Evolutionary conservation across 2,888 invertebrate genomes (phyloP).

Genomic region (Parnassius smintheus): DNA sequence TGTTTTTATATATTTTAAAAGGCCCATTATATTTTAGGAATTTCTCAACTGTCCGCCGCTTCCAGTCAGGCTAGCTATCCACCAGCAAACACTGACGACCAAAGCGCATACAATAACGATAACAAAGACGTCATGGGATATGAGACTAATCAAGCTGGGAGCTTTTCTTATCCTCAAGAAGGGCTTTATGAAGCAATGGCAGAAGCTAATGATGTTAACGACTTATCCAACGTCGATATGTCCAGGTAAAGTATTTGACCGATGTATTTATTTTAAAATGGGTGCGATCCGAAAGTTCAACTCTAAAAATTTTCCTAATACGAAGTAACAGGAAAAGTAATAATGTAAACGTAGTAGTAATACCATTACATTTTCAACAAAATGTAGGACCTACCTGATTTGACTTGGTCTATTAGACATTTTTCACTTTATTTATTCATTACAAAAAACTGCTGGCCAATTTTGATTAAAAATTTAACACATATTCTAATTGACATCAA

Average conservation of each 20-base stretch:
- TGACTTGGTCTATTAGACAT: no score
- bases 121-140: constrained; percentile 84
- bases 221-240: constrained; percentile 72
- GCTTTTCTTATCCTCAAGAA: constrained; percentile 70
- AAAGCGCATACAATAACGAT: constrained; percentile 57
- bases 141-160: constrained; percentile 66
- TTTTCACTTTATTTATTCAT: no score
- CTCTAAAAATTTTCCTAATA: no score
- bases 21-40: constrained; percentile 60
- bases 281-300: no score
- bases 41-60: constrained; percentile 78
- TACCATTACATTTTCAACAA: no score
- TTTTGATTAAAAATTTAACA: no score
- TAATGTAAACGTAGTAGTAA: no score
- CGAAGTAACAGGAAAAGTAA: no score
- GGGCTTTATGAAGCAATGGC: constrained; percentile 48
- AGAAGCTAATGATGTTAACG: constrained; percentile 60
- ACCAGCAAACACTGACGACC: constrained; percentile 86
- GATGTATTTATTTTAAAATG: neutral
- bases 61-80: constrained; percentile 75
- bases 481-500: no score
- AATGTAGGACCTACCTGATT: no score
- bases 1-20: neutral
- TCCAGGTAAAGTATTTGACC: constrained; percentile 52
- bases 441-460: no score